phyloP scores from a whole-genome alignment of 2,888 invertebrate genomes.

The Eristalis arbustorum region DNA sequence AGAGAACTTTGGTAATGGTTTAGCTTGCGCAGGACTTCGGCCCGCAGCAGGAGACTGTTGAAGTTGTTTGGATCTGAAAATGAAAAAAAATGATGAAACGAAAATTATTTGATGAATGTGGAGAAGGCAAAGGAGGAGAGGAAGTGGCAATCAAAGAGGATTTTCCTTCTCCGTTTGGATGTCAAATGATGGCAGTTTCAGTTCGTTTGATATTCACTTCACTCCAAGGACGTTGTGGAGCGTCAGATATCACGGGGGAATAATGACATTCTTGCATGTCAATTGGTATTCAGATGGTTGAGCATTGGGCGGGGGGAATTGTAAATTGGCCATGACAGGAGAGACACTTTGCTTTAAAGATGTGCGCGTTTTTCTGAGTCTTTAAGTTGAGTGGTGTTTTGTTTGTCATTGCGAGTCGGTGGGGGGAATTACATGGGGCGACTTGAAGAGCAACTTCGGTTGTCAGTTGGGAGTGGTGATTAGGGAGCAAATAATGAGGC shows the following conservation, averaged over 20 bases:
- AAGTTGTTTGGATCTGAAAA: conserved; percentile 85
- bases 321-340: neutral
- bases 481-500: no score
- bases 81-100: neutral
- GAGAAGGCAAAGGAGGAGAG: neutral
- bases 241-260: neutral
- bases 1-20: conserved; percentile 84
- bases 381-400: no score
- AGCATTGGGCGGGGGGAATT: neutral
- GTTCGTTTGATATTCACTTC: neutral
- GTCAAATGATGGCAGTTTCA: neutral
- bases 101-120: neutral
- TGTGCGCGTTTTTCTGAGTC: neutral
- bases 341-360: neutral
- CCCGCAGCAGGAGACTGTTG: conserved; percentile 84
- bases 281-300: neutral
- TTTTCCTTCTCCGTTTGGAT: neutral
- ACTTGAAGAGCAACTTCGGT: no score
- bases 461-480: no score
- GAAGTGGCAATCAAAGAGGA: neutral
- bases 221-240: neutral
- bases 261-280: neutral
- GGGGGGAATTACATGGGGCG: no score
- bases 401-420: no score
- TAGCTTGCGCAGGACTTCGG: conserved; percentile 83